Evolutionary conservation across 2,888 invertebrate species (phyloP).

Genomic region (Sialis fuliginosa): DNA sequence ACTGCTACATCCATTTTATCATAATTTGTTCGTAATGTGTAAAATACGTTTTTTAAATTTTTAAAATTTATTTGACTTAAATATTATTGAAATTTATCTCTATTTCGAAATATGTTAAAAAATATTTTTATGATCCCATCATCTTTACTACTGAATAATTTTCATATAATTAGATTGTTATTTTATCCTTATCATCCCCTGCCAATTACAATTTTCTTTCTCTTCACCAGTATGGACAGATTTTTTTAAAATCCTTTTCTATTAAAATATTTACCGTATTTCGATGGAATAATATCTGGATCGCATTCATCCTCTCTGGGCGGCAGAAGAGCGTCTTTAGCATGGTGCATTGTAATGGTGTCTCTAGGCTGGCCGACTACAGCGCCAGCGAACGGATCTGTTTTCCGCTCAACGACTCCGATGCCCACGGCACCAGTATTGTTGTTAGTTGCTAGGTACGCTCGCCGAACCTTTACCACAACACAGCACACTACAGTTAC

Average conservation of each 20-base stretch:
- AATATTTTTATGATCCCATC: too few relatives aligned
- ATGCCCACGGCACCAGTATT: conserved; percentile 20
- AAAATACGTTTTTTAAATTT: too few relatives aligned
- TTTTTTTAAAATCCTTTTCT: neutral
- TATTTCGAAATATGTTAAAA: too few relatives aligned
- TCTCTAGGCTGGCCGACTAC: conserved; percentile 18
- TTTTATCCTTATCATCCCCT: too few relatives aligned
- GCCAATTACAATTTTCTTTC: too few relatives aligned
- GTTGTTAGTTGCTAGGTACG: conserved; percentile 24
- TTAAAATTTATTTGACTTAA: too few relatives aligned
- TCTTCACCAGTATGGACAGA: too few relatives aligned
- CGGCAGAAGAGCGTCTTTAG: conserved; percentile 1
- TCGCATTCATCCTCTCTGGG: conserved; percentile 37
- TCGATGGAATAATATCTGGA: conserved; percentile 58
- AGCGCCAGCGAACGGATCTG: conserved; percentile 22
- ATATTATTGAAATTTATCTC: too few relatives aligned
- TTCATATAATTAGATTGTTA: too few relatives aligned
- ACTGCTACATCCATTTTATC: too few relatives aligned
- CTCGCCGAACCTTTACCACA: conserved; percentile 27
- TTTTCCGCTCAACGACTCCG: neutral
- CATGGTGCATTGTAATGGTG: conserved; percentile 15
- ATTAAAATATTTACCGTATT: conserved; percentile 38
- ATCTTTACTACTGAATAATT: too few relatives aligned
- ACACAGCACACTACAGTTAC: conserved; percentile 30
- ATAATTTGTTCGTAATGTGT: too few relatives aligned